Percentiles rank a stretch among this genome's conserved stretches.
Evolutionary conservation across 2,888 invertebrate species (phyloP).

Genomic region (Acronicta aceris): DNA sequence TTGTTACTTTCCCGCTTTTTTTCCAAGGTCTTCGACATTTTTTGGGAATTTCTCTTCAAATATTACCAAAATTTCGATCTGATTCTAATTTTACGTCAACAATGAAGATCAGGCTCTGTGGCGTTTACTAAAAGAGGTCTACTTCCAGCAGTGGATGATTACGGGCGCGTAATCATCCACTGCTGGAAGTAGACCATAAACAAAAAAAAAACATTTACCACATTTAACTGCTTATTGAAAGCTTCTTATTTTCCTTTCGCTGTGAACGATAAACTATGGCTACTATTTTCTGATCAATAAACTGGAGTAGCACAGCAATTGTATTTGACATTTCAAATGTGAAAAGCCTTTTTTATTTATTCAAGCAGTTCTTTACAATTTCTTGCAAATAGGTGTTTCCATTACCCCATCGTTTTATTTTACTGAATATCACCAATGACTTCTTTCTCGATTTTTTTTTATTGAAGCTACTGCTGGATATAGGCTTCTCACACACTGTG

Average conservation of each 20-base stretch:
- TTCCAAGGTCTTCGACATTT: background rate
- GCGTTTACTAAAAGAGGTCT: no score
- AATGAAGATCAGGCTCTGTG: no score
- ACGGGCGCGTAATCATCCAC: no score
- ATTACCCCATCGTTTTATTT: background rate
- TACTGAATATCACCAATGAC: background rate
- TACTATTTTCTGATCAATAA: constrained; percentile 22
- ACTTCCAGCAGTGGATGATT: no score
- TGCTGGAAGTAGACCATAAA: no score
- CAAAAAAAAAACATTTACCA: background rate
- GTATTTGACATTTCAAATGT: constrained; percentile 26
- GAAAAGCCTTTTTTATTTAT: constrained; percentile 22
- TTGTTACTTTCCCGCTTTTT: constrained; percentile 1
- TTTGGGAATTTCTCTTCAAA: background rate
- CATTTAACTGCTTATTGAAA: background rate
- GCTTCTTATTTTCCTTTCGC: constrained; percentile 15
- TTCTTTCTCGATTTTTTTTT: background rate
- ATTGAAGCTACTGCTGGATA: no score
- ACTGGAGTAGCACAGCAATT: constrained; percentile 6
- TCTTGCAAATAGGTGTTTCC: background rate
- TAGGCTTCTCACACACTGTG: no score
- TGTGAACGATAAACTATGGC: background rate
- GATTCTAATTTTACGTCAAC: no score
- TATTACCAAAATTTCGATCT: background rate
- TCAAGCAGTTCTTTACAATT: constrained; percentile 1